phyloP scores from a whole-genome alignment of 2,113 vertebrate genomes.

The Shinisaurus crocodilurus region DNA sequence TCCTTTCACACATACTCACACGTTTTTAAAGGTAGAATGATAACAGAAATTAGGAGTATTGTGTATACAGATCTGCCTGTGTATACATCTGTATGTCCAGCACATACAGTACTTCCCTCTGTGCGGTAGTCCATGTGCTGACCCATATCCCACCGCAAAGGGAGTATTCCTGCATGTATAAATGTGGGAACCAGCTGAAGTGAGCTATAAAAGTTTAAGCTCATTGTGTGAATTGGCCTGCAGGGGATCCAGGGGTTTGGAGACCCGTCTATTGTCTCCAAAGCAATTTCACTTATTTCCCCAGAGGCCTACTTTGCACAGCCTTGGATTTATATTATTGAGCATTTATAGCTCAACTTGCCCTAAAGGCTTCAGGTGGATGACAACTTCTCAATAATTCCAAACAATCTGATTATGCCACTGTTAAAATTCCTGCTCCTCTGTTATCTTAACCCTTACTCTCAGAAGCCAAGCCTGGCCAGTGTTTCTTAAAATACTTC shows the following conservation, averaged over 20 bases:
- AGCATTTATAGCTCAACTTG: neutral
- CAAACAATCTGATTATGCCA: neutral
- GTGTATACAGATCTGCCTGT: neutral
- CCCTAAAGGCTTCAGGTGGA: neutral
- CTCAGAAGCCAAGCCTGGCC: neutral
- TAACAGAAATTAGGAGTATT: neutral
- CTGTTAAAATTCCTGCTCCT: neutral
- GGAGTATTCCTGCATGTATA: neutral
- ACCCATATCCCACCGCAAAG: neutral
- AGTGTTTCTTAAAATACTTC: neutral
- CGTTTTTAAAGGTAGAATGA: neutral
- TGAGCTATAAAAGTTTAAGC: neutral
- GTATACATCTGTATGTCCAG: neutral
- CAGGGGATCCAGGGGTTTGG: no score
- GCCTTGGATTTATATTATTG: neutral
- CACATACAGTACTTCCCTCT: neutral
- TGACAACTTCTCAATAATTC: neutral
- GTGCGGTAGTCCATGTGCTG: neutral
- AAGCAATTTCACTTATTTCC: neutral
- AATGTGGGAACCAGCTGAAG: neutral
- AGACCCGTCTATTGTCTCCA: neutral
- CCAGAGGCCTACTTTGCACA: neutral
- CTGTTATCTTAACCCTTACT: neutral
- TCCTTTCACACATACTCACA: neutral
- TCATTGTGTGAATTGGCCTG: neutral